Evolutionary conservation across 2,113 vertebrate genomes (phyloP).

Genomic region (Lepus americanus): DNA sequence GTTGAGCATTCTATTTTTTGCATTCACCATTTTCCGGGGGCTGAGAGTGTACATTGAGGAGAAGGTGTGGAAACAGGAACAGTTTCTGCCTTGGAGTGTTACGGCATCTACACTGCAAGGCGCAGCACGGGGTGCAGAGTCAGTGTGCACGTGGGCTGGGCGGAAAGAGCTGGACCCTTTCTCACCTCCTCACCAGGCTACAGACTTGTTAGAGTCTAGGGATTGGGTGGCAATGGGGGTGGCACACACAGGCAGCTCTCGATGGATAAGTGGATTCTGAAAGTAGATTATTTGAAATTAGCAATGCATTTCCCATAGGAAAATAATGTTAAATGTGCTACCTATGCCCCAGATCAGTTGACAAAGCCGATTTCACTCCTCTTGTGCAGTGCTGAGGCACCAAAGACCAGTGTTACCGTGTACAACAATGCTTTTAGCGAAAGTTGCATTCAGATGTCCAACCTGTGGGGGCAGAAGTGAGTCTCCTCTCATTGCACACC

Average conservation of each 20-base stretch:
- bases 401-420: background rate
- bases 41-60: background rate
- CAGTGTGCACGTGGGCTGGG: no score
- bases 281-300: background rate
- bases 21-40: conserved; percentile 31
- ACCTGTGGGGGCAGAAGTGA: background rate
- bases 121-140: background rate
- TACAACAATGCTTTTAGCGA: background rate
- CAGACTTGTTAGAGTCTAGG: background rate
- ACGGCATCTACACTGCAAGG: background rate
- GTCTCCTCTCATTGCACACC: background rate
- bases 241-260: background rate
- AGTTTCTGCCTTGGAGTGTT: background rate
- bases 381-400: rapidly evolving
- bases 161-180: background rate
- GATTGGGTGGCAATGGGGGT: background rate
- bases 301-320: background rate
- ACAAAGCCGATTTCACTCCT: background rate
- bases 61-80: conserved; percentile 33
- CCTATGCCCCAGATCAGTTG: background rate
- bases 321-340: background rate
- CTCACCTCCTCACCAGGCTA: rapidly evolving
- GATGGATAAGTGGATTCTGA: background rate
- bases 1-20: background rate
- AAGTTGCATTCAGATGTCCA: background rate